These are phyloP conservation scores for Latrodectus geometricus DNA, from an alignment of 1,140 invertebrate genomes.

Conservation along the genomic window DNA sequence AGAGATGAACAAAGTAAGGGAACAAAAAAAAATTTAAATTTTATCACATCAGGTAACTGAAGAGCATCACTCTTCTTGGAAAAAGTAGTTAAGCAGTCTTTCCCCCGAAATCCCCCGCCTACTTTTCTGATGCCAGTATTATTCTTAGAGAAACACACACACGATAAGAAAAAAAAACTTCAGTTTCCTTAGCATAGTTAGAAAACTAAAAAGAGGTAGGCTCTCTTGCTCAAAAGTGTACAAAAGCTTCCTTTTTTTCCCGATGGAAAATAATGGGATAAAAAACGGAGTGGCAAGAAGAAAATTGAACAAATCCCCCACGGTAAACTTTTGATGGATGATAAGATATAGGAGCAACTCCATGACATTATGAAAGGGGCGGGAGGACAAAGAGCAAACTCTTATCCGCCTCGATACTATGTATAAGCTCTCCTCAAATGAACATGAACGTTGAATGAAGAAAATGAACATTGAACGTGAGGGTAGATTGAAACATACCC, in stretches of 20 bases:
- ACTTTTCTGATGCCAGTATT: background rate
- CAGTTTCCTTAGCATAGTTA: background rate
- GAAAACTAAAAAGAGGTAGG: background rate
- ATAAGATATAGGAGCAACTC: conserved; percentile 3
- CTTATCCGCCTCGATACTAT: too few species aligned
- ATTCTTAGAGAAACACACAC: background rate
- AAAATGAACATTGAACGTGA: too few species aligned
- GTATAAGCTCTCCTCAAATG: too few species aligned
- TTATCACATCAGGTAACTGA: conserved; percentile 9
- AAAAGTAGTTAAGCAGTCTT: conserved; percentile 9
- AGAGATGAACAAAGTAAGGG: background rate
- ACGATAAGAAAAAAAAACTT: background rate
- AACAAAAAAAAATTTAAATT: background rate
- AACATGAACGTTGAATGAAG: too few species aligned
- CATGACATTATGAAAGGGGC: too few species aligned
- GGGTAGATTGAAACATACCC: too few species aligned
- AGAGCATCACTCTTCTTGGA: background rate
- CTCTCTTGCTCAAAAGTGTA: conserved; percentile 2
- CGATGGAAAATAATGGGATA: background rate
- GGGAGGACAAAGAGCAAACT: too few species aligned
- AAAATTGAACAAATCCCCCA: conserved; percentile 44
- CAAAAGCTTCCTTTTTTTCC: background rate
- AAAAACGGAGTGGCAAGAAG: background rate
- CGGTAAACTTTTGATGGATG: conserved; percentile 44
- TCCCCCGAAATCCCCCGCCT: background rate